phyloP scores from a whole-genome alignment of 2,113 vertebrate genomes.

The human region GRCh38 chr14:22521001-22521500 shows the following conservation, averaged over 20 bases:
- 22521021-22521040: background rate
- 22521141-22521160: background rate
- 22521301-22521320: background rate
- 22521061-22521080: background rate
- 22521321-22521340: background rate
- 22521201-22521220: background rate
- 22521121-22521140: background rate
- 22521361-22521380: background rate
- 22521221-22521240: background rate
- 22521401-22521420: background rate
- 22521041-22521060: background rate
- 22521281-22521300: background rate
- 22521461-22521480: conserved; percentile 13
- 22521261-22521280: background rate
- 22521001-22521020: background rate
- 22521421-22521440: background rate
- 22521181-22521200: background rate
- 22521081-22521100: background rate
- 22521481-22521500: background rate
- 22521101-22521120: background rate
- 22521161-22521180: background rate
- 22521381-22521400: conserved; percentile 26
- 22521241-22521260: background rate
- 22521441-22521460: background rate
- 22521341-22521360: background rate